Conservation (phyloP, 1,140 invertebrate genomes). For the Ectropis grisescens region DNA sequence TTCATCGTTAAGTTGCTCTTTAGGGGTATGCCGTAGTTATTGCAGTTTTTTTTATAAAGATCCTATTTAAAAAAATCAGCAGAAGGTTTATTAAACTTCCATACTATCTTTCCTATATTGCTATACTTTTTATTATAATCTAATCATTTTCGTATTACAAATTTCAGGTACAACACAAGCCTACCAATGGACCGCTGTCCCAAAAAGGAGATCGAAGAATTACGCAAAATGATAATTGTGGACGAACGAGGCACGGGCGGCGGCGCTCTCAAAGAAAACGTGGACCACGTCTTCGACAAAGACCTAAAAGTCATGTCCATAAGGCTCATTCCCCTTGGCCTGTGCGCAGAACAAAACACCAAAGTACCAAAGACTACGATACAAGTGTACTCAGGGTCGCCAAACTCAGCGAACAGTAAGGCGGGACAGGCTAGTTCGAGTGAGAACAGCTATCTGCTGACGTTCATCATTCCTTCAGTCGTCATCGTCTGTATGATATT, state of each 20-base stretch:
- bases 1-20: too few species aligned
- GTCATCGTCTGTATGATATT: constrained; percentile 92
- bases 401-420: constrained; percentile 28
- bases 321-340: constrained; percentile 77
- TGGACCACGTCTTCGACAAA: constrained; percentile 80
- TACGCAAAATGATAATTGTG: constrained; percentile 79
- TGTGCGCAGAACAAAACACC: constrained; percentile 76
- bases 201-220: constrained; percentile 77
- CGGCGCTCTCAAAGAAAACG: constrained; percentile 73
- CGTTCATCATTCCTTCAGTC: constrained; percentile 89
- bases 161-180: constrained; percentile 62
- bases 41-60: too few species aligned
- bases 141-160: neutral
- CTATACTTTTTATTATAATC: too few species aligned
- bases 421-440: constrained; percentile 60
- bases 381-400: constrained; percentile 22
- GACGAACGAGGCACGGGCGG: constrained; percentile 62
- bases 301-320: constrained; percentile 85
- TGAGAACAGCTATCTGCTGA: constrained; percentile 91
- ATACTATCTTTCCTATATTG: too few species aligned
- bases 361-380: constrained; percentile 39
- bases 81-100: too few species aligned
- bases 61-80: too few species aligned
- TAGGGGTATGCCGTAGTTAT: too few species aligned
- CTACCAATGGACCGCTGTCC: constrained; percentile 78